Base-by-base conservation (phyloP, 1,140 invertebrate genomes). In the Ericerus pela region DNA sequence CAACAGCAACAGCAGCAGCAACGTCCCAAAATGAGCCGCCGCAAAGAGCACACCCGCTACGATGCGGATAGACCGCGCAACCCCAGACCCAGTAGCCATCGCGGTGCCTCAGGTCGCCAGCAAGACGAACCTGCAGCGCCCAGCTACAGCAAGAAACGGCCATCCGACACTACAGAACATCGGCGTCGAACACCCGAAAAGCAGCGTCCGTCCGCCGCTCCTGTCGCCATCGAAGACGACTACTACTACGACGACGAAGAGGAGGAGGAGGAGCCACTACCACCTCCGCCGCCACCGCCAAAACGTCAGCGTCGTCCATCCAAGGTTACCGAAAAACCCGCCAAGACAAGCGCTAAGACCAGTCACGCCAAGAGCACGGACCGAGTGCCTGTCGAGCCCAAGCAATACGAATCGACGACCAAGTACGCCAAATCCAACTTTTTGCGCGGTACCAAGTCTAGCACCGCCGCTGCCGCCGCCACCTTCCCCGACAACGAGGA, bases 111-210 rank as follows among this genome's bases (percentile, higher is more conserved):
- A n/a, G 1, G 28, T 41, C 14, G 52, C 33, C 37, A 54, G 37
- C 16, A 58, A 53, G 24, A 53, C 30, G 27, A 52, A 37, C 20
- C n/a, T 29, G 28, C 52, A 20, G 30, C 30, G 6, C 52, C 31
- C n/a, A 52, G 16, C 41, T 6, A 31, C 51, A 18, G 58, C 43
- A 52, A 31, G 54, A 16, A 59, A 54, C 53, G 53, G 24, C 41
- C 38, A 54, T 20, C 18, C 30, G n/a, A 33, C 10, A 3, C 30
- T 29, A 8, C 4, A 51, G 54, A 30, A 14, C 29, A 24, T n/a
- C 5, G 16, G 1, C n/a, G 22, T 16, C 24, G 20, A 16, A 53
- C 29, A 28, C 52, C 14, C 1, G 55, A 33, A 8, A 16, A 24
- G 1, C 27, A 53, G 22, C 47, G 51, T 18, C 30, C 55, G 6